Evolutionary conservation across 2,888 invertebrate genomes (phyloP).

Genomic region (Tineola bisselliella): DNA sequence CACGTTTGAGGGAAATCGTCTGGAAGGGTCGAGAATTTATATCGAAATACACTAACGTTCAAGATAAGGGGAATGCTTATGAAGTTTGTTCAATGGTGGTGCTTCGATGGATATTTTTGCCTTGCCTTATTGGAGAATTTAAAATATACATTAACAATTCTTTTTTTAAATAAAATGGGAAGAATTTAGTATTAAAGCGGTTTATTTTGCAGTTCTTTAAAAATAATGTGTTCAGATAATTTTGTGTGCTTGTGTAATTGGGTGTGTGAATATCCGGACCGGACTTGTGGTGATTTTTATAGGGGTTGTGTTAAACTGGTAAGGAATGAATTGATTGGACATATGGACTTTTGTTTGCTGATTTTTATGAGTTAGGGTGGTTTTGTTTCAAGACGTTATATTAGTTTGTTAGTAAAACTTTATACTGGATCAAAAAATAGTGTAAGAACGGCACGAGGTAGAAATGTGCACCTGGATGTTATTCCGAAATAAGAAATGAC

Average conservation of each 20-base stretch:
- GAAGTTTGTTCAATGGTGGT: background rate
- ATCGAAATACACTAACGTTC: background rate
- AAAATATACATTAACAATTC: too few relatives aligned
- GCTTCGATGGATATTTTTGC: too few relatives aligned
- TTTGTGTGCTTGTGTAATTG: background rate
- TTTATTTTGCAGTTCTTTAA: too few relatives aligned
- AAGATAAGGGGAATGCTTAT: background rate
- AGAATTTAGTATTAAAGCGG: too few relatives aligned
- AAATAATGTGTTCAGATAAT: background rate
- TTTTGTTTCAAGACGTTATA: too few relatives aligned
- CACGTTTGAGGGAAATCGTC: conserved; percentile 57
- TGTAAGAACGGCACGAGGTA: background rate
- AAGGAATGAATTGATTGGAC: conserved; percentile 48
- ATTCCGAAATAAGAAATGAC: background rate
- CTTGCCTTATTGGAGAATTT: too few relatives aligned
- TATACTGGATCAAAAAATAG: too few relatives aligned
- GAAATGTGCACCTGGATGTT: background rate
- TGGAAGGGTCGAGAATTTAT: conserved; percentile 31
- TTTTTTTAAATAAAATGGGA: too few relatives aligned
- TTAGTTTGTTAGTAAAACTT: too few relatives aligned
- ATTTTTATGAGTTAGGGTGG: background rate
- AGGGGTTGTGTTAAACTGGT: conserved; percentile 35
- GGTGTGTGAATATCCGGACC: conserved; percentile 47
- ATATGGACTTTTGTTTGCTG: conserved; percentile 25
- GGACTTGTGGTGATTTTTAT: conserved; percentile 61